phyloP scores from a whole-genome alignment of 1,140 invertebrate genomes.

The Diabrotica undecimpunctata region DNA sequence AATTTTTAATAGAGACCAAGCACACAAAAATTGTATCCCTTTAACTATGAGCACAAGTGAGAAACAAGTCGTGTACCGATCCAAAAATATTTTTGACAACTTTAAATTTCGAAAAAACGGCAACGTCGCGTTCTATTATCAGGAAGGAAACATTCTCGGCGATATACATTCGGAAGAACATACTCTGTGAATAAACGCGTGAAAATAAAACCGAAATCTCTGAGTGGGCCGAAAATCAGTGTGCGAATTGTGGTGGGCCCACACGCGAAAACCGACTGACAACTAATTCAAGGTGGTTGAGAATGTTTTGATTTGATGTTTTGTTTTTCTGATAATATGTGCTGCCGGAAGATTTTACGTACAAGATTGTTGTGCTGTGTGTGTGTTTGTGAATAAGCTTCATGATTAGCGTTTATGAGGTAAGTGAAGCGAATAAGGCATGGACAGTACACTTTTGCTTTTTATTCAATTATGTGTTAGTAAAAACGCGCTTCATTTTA shows the following conservation, averaged over 20 bases:
- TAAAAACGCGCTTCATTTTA: no score
- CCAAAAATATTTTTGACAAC: no score
- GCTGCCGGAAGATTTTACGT: neutral
- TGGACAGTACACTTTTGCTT: no score
- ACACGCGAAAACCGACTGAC: neutral
- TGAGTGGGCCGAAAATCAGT: slow-evolving; percentile 12
- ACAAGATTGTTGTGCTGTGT: neutral
- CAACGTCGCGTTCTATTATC: slow-evolving; percentile 3
- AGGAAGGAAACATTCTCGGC: slow-evolving; percentile 11
- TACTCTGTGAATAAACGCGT: neutral
- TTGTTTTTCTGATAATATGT: neutral
- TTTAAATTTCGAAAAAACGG: no score
- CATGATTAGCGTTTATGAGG: no score
- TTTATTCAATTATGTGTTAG: no score
- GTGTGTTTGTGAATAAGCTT: no score
- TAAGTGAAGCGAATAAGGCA: no score
- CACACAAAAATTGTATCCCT: no score
- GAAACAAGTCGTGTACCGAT: no score
- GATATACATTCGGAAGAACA: slow-evolving; percentile 1
- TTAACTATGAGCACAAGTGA: no score
- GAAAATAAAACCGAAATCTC: slow-evolving; percentile 15
- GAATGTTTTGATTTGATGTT: neutral
- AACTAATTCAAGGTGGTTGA: neutral
- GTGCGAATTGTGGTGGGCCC: slow-evolving; percentile 5
- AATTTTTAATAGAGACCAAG: no score